Evolutionary conservation across 2,113 vertebrate species (phyloP), one percentile per base, ranked within the genome.

Genomic region (Ptilonorhynchus violaceus): DNA sequence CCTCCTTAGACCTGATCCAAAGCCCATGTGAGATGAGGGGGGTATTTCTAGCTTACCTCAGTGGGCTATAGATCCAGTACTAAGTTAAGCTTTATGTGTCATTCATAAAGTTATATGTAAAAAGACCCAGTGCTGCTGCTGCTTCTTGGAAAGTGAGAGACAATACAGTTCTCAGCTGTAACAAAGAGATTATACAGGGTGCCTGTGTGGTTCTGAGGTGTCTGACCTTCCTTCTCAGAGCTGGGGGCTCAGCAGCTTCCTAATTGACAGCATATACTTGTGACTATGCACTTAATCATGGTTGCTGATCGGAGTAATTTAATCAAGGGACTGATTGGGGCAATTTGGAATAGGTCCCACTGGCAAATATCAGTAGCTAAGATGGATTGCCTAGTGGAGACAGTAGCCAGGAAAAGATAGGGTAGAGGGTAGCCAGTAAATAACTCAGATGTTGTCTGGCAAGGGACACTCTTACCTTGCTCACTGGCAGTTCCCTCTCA

Each of bases 261-360:
- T 74, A 59, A 84, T 25, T 84, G 86, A 62, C 76, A 85, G 58
- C 42, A 62, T 64, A 27, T 55, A 86, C 66, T 91, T 91, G 83
- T 66, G 72, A 35, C 63, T 82, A 35, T 66, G 42, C 13, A 9
- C 81, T 84, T 92, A 80, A 85, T 93, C 39, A 11, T 10, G 2
- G 59, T 42, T 80, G 52, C 80, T 89, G 86, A 91, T 63, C 67
- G 83, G n/a, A 88, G 63, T 96, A 88, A 95, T 92, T 96, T 86
- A 93, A 89, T 96, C 79, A 92, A 86, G 68, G 33, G 86, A 39
- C 47, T 87, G 75, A 93, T 76, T 70, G 33, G 50, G 63, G 63
- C 66, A 83, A 92, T 96, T 92, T 91, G 72, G 64, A 93, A 39
- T 78, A 81, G 62, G 56, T 79, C 73, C 80, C 68, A 64, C 13